Percentiles rank a stretch among this genome's conserved stretches.
Evolutionary conservation across 2,888 invertebrate species (phyloP).

Genomic region (Drosophila tanythrix): DNA sequence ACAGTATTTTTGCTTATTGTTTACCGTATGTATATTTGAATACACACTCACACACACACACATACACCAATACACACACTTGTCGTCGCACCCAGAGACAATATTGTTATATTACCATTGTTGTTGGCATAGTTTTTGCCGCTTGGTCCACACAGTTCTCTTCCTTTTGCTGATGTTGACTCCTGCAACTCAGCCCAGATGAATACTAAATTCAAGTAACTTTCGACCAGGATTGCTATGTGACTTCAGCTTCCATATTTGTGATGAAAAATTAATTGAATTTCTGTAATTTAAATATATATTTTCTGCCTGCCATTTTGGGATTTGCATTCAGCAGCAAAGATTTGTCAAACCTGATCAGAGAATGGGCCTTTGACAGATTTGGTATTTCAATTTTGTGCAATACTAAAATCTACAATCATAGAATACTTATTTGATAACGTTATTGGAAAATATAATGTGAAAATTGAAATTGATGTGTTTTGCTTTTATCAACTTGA

Average conservation of each 20-base stretch:
- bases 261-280: slow-evolving; percentile 16
- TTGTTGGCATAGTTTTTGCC: slow-evolving; percentile 22
- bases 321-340: not conserved
- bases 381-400: not conserved
- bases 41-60: not conserved
- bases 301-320: not conserved
- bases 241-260: not conserved
- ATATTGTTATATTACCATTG: slow-evolving; percentile 32
- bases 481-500: not conserved
- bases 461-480: not conserved
- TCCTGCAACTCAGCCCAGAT: slow-evolving; percentile 2
- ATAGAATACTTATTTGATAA: not conserved
- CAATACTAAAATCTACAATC: not conserved
- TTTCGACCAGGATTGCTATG: slow-evolving; percentile 1
- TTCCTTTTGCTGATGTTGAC: slow-evolving; percentile 4
- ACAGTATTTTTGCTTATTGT: slow-evolving; percentile 22
- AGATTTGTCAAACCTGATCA: not conserved
- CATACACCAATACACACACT: not conserved
- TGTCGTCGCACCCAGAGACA: slow-evolving; percentile 9
- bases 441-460: not conserved
- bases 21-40: slow-evolving; percentile 27
- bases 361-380: not conserved
- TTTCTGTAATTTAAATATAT: slow-evolving; percentile 6
- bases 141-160: slow-evolving; percentile 29
- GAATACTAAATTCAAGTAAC: slow-evolving; percentile 2